A percentile compares a stretch with the other conserved stretches of the same genome.
These are phyloP conservation scores for Phymanthus crucifer DNA, from an alignment of 92 coral and sea anemone genomes.

Conservation along the genomic window DNA sequence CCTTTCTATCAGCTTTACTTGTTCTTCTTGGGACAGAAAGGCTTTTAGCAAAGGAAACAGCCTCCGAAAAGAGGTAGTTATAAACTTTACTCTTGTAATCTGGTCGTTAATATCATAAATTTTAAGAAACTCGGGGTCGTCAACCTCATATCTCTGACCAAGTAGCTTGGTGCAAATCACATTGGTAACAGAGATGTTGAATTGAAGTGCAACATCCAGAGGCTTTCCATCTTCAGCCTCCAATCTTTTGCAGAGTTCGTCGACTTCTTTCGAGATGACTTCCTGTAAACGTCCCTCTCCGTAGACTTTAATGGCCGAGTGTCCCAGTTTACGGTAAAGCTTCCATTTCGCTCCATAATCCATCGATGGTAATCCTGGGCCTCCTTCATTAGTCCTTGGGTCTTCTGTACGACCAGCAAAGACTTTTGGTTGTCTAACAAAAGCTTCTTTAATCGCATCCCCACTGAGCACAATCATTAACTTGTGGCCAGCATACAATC, in stretches of 20 bases:
- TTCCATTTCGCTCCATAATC: conserved; percentile 64
- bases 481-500: conserved; percentile 61
- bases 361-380: conserved; percentile 21
- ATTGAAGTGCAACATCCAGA: conserved; percentile 37
- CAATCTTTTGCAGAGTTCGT: conserved; percentile 49
- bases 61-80: conserved; percentile 32
- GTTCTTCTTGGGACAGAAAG: conserved; percentile 20
- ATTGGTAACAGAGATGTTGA: conserved; percentile 56
- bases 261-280: conserved; percentile 60
- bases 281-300: conserved; percentile 44
- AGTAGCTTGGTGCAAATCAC: conserved; percentile 57
- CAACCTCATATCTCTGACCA: conserved; percentile 61
- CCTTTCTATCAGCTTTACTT: conserved; percentile 10
- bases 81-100: conserved; percentile 32
- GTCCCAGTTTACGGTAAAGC: conserved; percentile 64
- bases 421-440: conserved; percentile 57
- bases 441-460: conserved; percentile 64
- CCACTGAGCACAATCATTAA: conserved; percentile 64
- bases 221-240: conserved; percentile 36
- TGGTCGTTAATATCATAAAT: conserved; percentile 41
- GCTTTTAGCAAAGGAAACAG: conserved; percentile 50
- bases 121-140: conserved; percentile 51
- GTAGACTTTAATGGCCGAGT: conserved; percentile 65
- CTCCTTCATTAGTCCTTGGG: not conserved
- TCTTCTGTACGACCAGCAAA: conserved; percentile 69